phyloP scores from a whole-genome alignment of 2,113 vertebrate species.

The Rhea pennata region DNA sequence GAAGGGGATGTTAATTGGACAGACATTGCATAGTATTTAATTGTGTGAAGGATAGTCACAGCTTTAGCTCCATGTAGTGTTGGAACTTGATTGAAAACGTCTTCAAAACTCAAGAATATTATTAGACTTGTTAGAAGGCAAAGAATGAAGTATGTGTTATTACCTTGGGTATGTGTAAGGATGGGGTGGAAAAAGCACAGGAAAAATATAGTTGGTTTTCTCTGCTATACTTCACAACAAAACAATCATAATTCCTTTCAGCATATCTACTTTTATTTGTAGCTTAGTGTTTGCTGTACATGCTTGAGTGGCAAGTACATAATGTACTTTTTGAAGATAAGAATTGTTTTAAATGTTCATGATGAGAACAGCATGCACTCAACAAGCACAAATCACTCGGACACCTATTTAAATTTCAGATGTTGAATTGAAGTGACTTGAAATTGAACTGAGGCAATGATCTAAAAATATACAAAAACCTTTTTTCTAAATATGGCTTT shows the following conservation, averaged over 20 bases:
- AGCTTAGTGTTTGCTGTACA: conserved; percentile 41
- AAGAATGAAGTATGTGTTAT: neutral
- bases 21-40: neutral
- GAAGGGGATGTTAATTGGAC: neutral
- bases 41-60: neutral
- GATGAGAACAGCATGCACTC: conserved; percentile 67
- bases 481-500: neutral
- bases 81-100: neutral
- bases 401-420: neutral
- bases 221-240: conserved; percentile 11
- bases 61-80: neutral
- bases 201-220: neutral
- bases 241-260: conserved; percentile 50
- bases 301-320: conserved; percentile 70
- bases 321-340: conserved; percentile 73
- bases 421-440: conserved; percentile 11
- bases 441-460: neutral
- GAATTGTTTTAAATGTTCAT: conserved; percentile 58
- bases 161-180: neutral
- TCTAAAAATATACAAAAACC: neutral
- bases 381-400: conserved; percentile 49
- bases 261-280: conserved; percentile 47
- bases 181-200: neutral
- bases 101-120: neutral
- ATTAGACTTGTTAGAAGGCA: neutral